A percentile compares a stretch with the other conserved stretches of the same genome.
phyloP scores from a whole-genome alignment of 2,797 vertebrate species.

The Tragelaphus oryx region DNA sequence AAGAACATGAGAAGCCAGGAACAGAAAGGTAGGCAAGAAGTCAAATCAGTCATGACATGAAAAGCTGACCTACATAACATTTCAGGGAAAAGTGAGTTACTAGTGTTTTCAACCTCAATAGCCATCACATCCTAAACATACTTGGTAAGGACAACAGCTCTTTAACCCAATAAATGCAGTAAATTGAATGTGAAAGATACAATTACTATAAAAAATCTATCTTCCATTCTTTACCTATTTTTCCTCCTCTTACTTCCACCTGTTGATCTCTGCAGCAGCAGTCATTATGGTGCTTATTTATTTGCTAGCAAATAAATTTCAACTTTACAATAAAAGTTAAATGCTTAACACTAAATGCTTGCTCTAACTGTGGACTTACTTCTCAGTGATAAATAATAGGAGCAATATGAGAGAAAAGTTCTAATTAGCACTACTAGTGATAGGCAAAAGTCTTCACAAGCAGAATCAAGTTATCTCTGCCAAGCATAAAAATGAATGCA shows the following conservation, averaged over 20 bases:
- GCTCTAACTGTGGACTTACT: background rate
- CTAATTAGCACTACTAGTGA: background rate
- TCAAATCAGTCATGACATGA: background rate
- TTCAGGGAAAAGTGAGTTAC: background rate
- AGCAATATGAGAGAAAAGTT: background rate
- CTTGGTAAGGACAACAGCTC: background rate
- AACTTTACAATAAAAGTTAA: background rate
- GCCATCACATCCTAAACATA: background rate
- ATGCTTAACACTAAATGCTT: background rate
- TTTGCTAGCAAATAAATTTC: background rate
- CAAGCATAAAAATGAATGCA: background rate
- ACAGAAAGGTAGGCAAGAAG: background rate
- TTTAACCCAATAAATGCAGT: background rate
- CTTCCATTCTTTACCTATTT: background rate
- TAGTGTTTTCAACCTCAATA: background rate
- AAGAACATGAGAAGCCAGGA: slow-evolving; percentile 1
- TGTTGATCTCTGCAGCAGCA: background rate
- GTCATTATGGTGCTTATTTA: background rate
- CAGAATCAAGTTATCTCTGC: background rate
- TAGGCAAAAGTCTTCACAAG: background rate
- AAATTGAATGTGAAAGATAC: background rate
- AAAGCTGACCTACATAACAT: background rate
- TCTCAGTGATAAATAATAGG: background rate
- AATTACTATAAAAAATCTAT: background rate
- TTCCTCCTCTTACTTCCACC: background rate